A percentile compares a stretch with the other conserved stretches of the same genome.
phyloP scores from a whole-genome alignment of 2,888 invertebrate genomes.

The Temnothorax ravouxi region DNA sequence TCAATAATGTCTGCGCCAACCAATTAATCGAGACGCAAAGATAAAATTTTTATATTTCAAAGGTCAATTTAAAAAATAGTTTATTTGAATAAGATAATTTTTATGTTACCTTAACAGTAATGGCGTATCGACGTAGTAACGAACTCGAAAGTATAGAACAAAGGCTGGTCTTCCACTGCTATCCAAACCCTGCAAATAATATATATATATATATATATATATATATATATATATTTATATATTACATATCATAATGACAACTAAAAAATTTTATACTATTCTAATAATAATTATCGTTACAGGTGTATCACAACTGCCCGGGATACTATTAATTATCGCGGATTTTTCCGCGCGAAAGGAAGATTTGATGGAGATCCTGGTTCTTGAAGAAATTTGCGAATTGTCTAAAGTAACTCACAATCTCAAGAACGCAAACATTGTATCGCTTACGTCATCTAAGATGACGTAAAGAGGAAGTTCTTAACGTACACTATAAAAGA shows the following conservation, averaged over 20 bases:
- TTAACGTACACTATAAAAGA: conserved; percentile 18
- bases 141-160: conserved; percentile 96
- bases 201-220: not conserved
- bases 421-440: not conserved
- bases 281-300: not conserved
- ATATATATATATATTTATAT: not conserved
- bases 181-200: conserved; percentile 91
- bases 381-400: not conserved
- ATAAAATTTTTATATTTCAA: not conserved
- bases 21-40: not conserved
- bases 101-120: conserved; percentile 91
- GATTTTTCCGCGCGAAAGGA: not conserved
- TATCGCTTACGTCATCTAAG: conserved; percentile 10
- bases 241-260: not conserved
- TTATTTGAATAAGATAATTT: not conserved
- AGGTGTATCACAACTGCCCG: not conserved
- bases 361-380: not conserved
- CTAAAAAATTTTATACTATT: not conserved
- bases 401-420: not conserved
- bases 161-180: conserved; percentile 96
- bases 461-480: not conserved
- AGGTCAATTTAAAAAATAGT: not conserved
- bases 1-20: not conserved
- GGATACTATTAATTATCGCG: not conserved
- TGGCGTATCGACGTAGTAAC: conserved; percentile 97